Base-by-base conservation (phyloP, 2,113 vertebrate species). In the Ornithorhynchus anatinus region DNA sequence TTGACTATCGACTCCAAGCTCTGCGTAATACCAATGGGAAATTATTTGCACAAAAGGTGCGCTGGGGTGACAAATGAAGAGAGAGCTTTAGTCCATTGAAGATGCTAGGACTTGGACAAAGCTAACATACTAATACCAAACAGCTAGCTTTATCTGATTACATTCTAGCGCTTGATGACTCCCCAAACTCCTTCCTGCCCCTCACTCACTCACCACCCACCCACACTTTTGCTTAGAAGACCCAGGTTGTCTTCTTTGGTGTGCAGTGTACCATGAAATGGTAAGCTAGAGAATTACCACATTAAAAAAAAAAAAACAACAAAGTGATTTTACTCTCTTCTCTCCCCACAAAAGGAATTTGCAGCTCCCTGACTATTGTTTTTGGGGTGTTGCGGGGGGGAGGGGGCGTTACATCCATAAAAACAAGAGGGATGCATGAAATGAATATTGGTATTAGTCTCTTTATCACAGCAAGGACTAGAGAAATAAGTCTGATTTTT, bases 61-160 rank as follows among this genome's bases (percentile, higher is more conserved):
- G 84, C 90, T 95, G 95, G 92, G 96, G 94, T 98, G 96, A 95
- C 94, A 96, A 96, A 97, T 95, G 93, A 95, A 95, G 94, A 93
- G 93, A 92, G 89, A 81, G 92, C 92, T 75, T 82, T 89, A 88
- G 84, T 65, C 86, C 93, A 93, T 75, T 93, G 90, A 94, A 89
- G 89, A 83, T 82, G 79, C 87, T 71, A 63, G 82, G 82, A 72
- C 84, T 81, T 43, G 85, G 87, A 96, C 94, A 96, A 97, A 96
- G 95, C 92, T 72, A 56, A 79, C 90, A 85, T 86, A 67, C 91
- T 91, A 95, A 96, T 93, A 90, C 93, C 90, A 89, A 92, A 91
- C 92, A 92, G 91, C 93, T 94, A 80, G 48, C 91, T 94, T 95
- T 94, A 96, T 98, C 96, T 96, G 95, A 96, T 96, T 95, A 92